Evolutionary conservation across 64 coral and sea anemone genomes (phyloP), one percentile per base, ranked within the genome.

Genomic region (Pocillopora verrucosa): DNA sequence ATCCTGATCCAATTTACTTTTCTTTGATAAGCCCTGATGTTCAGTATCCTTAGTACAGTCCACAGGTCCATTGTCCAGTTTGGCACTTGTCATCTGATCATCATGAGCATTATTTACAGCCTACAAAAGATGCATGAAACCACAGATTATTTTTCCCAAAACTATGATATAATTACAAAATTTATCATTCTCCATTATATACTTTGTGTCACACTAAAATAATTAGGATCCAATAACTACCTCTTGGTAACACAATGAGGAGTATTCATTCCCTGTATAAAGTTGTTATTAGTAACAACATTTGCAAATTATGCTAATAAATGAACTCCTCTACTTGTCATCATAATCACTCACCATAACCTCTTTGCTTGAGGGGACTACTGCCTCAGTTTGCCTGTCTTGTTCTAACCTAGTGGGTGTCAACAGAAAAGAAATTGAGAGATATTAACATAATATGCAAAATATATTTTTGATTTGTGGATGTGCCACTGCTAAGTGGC

Each of bases 1-100:
- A 16, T 85, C 82, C 26, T 85, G 82, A 85, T 72, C 82, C 82
- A 57, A n/a, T 85, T 85, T 85, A 85, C 10, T 85, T 72, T 85
- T 85, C 65, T 85, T 85, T 72, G 61, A 56, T 57, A 72, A 85
- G 11, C 82, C 82, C 14, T 85, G 82, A 14, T 26, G 38, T 51
- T 19, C 34, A 12, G 13, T 35, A 5, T 70, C 64, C 36, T 70
- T 85, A 6, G 82, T 72, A 13, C 69, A 72, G 16, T 85, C 82
- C 36, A 85, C 82, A 9, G 82, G 82, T 25, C 82, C 82, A 72
- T 85, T 85, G 22, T 85, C 82, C 82, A 85, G 34, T 65, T 85
- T 85, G 16, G 64, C 16, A 85, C 22, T 85, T 15, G 65, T 56
- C 82, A 72, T 85, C 72, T 58, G 45, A 38, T 56, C 82, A 41